Evolutionary conservation across 2,888 invertebrate genomes (phyloP).

Genomic region (Sinohyriopsis cumingii): DNA sequence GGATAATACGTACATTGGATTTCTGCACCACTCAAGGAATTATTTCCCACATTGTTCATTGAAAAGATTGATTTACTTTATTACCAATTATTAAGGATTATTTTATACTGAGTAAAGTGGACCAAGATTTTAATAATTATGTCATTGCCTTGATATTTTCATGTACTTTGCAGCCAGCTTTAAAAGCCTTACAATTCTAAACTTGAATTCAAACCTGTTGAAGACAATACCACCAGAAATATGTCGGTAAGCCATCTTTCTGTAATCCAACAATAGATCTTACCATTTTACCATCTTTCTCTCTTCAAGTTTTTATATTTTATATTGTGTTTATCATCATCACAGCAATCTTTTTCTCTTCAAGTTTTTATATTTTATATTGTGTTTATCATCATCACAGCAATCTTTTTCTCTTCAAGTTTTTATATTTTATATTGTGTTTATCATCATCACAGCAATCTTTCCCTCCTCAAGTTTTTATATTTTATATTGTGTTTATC

Average conservation of each 20-base stretch:
- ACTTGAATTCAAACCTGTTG: conserved; percentile 65
- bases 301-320: background rate
- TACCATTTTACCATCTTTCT: background rate
- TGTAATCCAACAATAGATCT: background rate
- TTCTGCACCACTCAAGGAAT: too few species aligned
- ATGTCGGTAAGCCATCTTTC: conserved; percentile 57
- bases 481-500: background rate
- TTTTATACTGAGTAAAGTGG: too few species aligned
- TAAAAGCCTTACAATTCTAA: conserved; percentile 61
- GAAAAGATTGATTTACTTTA: too few species aligned
- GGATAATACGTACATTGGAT: too few species aligned
- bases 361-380: background rate
- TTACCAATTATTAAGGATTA: too few species aligned
- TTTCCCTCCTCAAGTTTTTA: background rate
- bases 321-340: background rate
- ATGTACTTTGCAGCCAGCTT: conserved; percentile 48
- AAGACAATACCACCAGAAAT: conserved; percentile 67
- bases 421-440: background rate
- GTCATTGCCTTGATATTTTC: background rate
- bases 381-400: background rate
- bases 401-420: background rate
- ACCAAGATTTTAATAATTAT: background rate
- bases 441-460: too few species aligned
- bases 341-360: too few species aligned
- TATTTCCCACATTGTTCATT: too few species aligned